Evolutionary conservation across 2,113 vertebrate species (phyloP).

Genomic region (Tylochromis polylepis): DNA sequence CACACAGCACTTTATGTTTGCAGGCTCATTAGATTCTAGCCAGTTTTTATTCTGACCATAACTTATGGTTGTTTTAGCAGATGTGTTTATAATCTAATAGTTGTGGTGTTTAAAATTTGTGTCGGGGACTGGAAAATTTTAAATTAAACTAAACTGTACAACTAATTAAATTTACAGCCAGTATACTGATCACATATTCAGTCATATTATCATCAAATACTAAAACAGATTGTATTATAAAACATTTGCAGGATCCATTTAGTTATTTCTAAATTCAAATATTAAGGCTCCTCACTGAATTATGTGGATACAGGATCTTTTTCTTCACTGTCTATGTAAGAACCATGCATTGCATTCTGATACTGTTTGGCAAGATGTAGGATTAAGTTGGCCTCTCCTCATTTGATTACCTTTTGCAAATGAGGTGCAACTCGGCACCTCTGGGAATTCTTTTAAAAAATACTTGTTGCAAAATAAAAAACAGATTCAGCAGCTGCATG

Average conservation of each 20-base stretch:
- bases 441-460: too few relatives aligned
- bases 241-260: neutral
- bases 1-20: neutral
- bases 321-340: neutral
- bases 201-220: neutral
- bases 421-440: neutral
- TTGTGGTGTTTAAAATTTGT: neutral
- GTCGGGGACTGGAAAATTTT: neutral
- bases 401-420: neutral
- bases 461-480: too few relatives aligned
- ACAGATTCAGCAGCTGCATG: too few relatives aligned
- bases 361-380: too few relatives aligned
- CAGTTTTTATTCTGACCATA: neutral
- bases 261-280: neutral
- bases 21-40: neutral
- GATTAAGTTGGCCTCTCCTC: too few relatives aligned
- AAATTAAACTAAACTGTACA: neutral
- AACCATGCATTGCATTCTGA: neutral
- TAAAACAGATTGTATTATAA: neutral
- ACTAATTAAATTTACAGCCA: neutral
- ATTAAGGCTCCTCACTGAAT: neutral
- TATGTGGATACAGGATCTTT: neutral
- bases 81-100: neutral
- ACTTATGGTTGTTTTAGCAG: neutral
- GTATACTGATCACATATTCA: neutral